Evolutionary conservation across 1,140 invertebrate genomes (phyloP).

Genomic region (Acromyrmex heyeri): DNA sequence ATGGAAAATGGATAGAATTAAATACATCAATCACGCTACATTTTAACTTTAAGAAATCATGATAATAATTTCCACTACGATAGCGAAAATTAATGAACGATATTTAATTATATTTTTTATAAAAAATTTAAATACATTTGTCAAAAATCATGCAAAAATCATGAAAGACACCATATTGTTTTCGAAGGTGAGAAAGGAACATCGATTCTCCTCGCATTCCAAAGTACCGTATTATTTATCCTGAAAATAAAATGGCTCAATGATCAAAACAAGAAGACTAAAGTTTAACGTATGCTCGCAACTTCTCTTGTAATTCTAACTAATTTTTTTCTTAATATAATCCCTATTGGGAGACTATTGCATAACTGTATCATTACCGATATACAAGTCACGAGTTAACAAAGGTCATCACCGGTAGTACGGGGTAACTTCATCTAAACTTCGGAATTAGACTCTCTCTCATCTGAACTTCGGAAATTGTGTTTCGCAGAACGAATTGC

Average conservation of each 20-base stretch:
- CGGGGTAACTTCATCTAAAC: not conserved
- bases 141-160: not conserved
- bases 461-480: constrained; percentile 18
- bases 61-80: not conserved
- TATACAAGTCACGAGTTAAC: constrained; percentile 20
- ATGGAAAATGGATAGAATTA: constrained; percentile 25
- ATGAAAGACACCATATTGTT: not conserved
- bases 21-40: not conserved
- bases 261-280: not conserved
- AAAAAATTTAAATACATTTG: not conserved
- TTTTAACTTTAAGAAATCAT: not conserved
- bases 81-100: not conserved
- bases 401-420: not conserved
- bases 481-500: constrained; percentile 91
- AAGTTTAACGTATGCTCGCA: not conserved
- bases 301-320: not conserved
- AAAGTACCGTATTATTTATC: not conserved
- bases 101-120: not conserved
- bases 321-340: not conserved
- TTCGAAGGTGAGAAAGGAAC: not conserved
- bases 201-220: not conserved
- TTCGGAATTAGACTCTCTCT: not conserved
- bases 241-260: not conserved
- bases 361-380: not conserved
- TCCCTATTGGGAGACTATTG: not conserved